A percentile compares a stretch with the other conserved stretches of the same genome.
Evolutionary conservation across 2,797 vertebrate species (phyloP).

Genomic region (Poeciliopsis turneri): DNA sequence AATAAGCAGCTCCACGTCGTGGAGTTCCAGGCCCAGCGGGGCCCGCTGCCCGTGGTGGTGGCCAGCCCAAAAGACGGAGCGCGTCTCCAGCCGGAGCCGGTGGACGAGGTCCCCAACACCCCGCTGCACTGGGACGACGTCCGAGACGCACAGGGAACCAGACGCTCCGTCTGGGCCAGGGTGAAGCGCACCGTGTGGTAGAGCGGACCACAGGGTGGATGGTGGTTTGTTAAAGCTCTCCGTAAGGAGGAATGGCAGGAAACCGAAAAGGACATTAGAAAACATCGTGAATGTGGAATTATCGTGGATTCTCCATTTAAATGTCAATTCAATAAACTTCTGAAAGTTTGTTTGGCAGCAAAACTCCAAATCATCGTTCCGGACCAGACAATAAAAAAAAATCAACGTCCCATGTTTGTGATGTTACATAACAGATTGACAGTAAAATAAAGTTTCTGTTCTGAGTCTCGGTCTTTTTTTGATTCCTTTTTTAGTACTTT

Average conservation of each 20-base stretch:
- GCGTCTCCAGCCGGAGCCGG: conserved; percentile 75
- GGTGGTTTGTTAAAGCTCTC: conserved; percentile 2
- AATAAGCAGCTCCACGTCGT: conserved; percentile 89
- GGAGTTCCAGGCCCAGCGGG: conserved; percentile 87
- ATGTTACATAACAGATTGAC: conserved; percentile 11
- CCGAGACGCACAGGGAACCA: conserved; percentile 81
- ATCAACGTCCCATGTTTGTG: background rate
- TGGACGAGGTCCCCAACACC: conserved; percentile 83
- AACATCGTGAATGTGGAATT: background rate
- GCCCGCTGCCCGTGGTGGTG: conserved; percentile 86
- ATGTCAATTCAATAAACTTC: background rate
- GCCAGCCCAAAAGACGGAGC: conserved; percentile 78
- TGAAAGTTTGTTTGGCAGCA: conserved; percentile 23
- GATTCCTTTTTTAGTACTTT: background rate
- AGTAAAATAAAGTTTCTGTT: conserved; percentile 44
- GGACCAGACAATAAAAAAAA: background rate
- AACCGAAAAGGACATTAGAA: background rate
- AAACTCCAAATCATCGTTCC: background rate
- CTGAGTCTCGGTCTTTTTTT: background rate
- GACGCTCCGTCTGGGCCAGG: conserved; percentile 82
- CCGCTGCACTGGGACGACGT: conserved; percentile 89
- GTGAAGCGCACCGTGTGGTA: conserved; percentile 86
- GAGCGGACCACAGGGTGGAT: background rate
- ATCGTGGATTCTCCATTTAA: background rate
- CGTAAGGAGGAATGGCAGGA: background rate